phyloP scores from a whole-genome alignment of 2,113 vertebrate species.

The Cololabis saira region DNA sequence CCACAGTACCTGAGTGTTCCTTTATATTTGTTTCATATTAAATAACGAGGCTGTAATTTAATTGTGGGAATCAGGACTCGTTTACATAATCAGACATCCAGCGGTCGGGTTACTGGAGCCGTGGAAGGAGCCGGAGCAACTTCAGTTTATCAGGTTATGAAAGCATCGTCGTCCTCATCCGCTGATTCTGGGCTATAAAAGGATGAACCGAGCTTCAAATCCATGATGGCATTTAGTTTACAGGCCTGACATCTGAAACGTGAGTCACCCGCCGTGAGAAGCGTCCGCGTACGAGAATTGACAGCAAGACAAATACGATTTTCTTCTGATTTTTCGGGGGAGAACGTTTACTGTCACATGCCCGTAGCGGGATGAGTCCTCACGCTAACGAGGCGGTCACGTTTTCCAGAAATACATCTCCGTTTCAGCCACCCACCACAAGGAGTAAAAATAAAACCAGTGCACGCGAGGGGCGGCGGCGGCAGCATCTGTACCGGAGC shows the following conservation, averaged over 20 bases:
- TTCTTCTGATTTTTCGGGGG: conserved; percentile 43
- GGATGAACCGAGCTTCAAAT: conserved; percentile 42
- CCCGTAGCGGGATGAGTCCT: conserved; percentile 36
- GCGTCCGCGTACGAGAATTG: conserved; percentile 39
- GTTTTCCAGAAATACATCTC: conserved; percentile 47
- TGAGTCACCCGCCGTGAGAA: conserved; percentile 58
- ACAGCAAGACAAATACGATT: conserved; percentile 51
- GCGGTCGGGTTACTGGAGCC: conserved; percentile 18
- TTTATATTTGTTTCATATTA: no score
- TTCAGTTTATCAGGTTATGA: conserved; percentile 18
- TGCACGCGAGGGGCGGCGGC: conserved; percentile 8
- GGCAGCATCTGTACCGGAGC: conserved; percentile 4
- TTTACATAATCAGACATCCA: conserved; percentile 42
- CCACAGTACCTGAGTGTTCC: no score
- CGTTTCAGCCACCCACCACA: conserved; percentile 26
- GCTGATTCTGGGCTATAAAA: conserved; percentile 3
- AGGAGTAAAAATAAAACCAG: conserved; percentile 43
- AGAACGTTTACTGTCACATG: conserved; percentile 33
- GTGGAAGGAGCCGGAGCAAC: conserved; percentile 12
- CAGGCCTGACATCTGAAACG: conserved; percentile 46
- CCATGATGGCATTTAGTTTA: conserved; percentile 44
- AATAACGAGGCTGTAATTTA: conserved; percentile 55
- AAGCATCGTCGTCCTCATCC: conserved; percentile 10
- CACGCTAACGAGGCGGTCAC: conserved; percentile 37
- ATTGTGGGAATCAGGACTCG: conserved; percentile 33